Evolutionary conservation across 2,888 invertebrate genomes (phyloP), one percentile per base, ranked within the genome.

Genomic region (Nymphalis polychloros): DNA sequence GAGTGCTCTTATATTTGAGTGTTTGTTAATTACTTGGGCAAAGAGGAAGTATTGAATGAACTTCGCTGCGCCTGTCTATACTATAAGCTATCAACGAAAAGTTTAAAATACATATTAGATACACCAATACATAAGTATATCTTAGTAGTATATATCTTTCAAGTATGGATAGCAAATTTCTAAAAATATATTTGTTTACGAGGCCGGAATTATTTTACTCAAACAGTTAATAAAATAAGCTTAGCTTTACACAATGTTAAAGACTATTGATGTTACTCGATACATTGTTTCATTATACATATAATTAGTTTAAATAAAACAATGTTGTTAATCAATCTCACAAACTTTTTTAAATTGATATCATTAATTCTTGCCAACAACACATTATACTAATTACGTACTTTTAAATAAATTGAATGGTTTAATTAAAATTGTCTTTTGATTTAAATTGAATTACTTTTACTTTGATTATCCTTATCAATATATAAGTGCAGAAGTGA

Each of bases 401-500:
- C 50, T 50, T 50, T 55, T 27, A 31, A 55, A 55, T 53, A 31
- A 55, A 55, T n/a, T 52, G 3, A 19, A 52, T 23, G 53, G 31
- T 55, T 55, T n/a, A n/a, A 55, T 31, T 55, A 55, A 55, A 20
- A 55, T 55, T 55, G 31, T 55, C 53, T 52, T 52, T 52, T 23
- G 10, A 41, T 27, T 53, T 20, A 6, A 17, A 27, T 52, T 31
- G 2, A 55, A 16, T 17, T 31, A 17, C 27, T 41, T 13, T 31
- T 31, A 8, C 8, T 31, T 0, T 19, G 19, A 19, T 10, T 50
- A 8, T 19, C 7, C 3, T 50, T 50, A 20, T 50, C 7, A 50
- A 50, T 41, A 41, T 41, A 41, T 10, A 13, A 41, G 23, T 23
- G 1, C 23, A 23, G 23, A 31, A 31, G 27, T 6, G 27, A 31